Conservation (phyloP, 53 echinoderm and acorn worm species). For the Crossaster papposus region DNA sequence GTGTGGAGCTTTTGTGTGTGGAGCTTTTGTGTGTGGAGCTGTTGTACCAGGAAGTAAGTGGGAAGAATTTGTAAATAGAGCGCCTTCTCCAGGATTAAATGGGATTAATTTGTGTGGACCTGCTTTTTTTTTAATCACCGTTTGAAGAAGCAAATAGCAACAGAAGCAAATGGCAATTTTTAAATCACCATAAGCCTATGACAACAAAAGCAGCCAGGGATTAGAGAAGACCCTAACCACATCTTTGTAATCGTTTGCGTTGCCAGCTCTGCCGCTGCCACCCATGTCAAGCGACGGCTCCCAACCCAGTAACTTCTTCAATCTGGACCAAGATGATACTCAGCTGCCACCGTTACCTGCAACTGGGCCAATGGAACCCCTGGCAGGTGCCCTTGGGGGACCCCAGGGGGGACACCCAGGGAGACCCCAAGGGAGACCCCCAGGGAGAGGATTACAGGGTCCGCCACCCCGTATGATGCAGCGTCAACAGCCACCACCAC, state of each 20-base stretch:
- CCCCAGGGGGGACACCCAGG: conserved; percentile 45
- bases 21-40: too few species aligned
- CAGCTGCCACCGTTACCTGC: conserved; percentile 66
- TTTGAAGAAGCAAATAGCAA: too few species aligned
- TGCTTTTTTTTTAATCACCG: too few species aligned
- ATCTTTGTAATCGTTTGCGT: not conserved
- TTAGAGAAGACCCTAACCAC: not conserved
- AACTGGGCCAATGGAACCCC: conserved; percentile 57
- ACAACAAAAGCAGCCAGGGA: too few species aligned
- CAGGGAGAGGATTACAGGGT: conserved; percentile 48
- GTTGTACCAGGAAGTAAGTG: too few species aligned
- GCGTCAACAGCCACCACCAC: conserved; percentile 60
- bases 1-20: too few species aligned
- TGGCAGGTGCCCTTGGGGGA: conserved; percentile 40
- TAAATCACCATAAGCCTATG: too few species aligned
- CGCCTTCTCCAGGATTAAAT: too few species aligned
- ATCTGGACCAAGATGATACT: conserved; percentile 64
- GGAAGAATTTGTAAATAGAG: too few species aligned
- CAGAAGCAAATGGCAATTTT: too few species aligned
- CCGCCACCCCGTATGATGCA: conserved; percentile 60
- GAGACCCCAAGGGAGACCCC: conserved; percentile 34
- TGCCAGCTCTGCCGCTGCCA: conserved; percentile 86
- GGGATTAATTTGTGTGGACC: too few species aligned
- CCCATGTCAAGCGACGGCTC: conserved; percentile 64
- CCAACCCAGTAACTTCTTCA: conserved; percentile 77